These are phyloP conservation scores for Triplophysa tibetana DNA, from an alignment of 2,113 vertebrate genomes.

Conservation along the genomic window DNA sequence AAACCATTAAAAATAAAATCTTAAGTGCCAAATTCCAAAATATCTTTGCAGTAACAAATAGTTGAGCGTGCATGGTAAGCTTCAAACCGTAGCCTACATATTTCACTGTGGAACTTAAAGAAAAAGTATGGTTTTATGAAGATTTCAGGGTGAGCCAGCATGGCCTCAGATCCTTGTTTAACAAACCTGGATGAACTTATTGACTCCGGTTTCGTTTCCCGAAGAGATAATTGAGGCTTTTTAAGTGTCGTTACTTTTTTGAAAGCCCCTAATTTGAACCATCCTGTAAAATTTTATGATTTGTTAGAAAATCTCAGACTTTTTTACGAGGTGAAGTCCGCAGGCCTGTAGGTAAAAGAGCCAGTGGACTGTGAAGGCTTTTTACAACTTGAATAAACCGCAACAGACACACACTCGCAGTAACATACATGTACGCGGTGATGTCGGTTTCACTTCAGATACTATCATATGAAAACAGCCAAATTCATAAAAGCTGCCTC, in stretches of 20 bases:
- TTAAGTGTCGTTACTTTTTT: constrained; percentile 76
- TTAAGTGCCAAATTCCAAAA: not conserved
- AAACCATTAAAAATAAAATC: not conserved
- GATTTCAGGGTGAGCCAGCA: not conserved
- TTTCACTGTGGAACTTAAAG: not conserved
- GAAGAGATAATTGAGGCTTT: constrained; percentile 68
- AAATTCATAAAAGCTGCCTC: constrained; percentile 1
- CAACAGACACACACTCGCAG: constrained; percentile 15
- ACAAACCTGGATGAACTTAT: constrained; percentile 3
- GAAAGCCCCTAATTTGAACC: constrained; percentile 68
- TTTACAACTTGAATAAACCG: constrained; percentile 32
- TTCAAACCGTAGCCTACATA: not conserved
- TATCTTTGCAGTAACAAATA: not conserved
- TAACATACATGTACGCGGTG: constrained; percentile 33
- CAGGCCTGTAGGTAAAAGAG: constrained; percentile 51
- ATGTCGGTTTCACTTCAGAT: constrained; percentile 15
- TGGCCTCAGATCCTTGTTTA: constrained; percentile 41
- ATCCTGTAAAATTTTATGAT: constrained; percentile 70
- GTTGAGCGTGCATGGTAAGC: not conserved
- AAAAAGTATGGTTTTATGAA: not conserved
- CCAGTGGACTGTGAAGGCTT: constrained; percentile 36
- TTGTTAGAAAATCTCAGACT: constrained; percentile 65
- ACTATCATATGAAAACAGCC: not conserved
- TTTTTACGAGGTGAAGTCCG: constrained; percentile 58
- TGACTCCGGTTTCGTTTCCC: constrained; percentile 47